Percentiles rank a stretch among this genome's conserved stretches.
Evolutionary conservation across 2,888 invertebrate species (phyloP).

Genomic region (Rhagophthalmus giganteus): DNA sequence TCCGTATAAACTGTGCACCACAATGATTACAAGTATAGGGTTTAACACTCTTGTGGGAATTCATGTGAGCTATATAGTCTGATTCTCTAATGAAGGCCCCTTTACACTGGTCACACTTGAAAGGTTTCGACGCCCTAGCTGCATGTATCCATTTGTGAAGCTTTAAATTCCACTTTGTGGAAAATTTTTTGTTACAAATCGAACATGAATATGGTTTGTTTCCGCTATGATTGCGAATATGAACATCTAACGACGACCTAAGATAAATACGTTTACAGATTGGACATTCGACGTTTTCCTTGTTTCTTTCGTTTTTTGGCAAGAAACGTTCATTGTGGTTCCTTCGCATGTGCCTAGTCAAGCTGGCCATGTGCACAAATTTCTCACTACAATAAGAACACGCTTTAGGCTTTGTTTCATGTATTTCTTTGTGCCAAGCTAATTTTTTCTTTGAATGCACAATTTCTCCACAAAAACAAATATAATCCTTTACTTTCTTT

Average conservation of each 20-base stretch:
- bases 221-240: slow-evolving; percentile 78
- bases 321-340: slow-evolving; percentile 78
- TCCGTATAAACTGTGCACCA: slow-evolving; percentile 85
- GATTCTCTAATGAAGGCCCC: slow-evolving; percentile 81
- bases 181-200: slow-evolving; percentile 83
- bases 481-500: slow-evolving; percentile 62
- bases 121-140: slow-evolving; percentile 80
- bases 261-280: slow-evolving; percentile 79
- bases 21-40: slow-evolving; percentile 90
- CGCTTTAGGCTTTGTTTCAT: slow-evolving; percentile 79
- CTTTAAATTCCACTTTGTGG: slow-evolving; percentile 88
- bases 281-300: slow-evolving; percentile 75
- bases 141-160: slow-evolving; percentile 89
- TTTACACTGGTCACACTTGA: slow-evolving; percentile 80
- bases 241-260: slow-evolving; percentile 76
- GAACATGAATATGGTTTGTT: slow-evolving; percentile 77
- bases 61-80: slow-evolving; percentile 82
- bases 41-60: slow-evolving; percentile 79
- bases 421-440: slow-evolving; percentile 84
- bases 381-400: slow-evolving; percentile 85
- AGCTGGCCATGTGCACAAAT: slow-evolving; percentile 80
- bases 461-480: slow-evolving; percentile 70
- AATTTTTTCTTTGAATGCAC: slow-evolving; percentile 83
- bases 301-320: slow-evolving; percentile 62
- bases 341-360: slow-evolving; percentile 81